Evolutionary conservation across 2,797 vertebrate genomes (phyloP), one percentile per base, ranked within the genome.

Genomic region (Silurus aristotelis): DNA sequence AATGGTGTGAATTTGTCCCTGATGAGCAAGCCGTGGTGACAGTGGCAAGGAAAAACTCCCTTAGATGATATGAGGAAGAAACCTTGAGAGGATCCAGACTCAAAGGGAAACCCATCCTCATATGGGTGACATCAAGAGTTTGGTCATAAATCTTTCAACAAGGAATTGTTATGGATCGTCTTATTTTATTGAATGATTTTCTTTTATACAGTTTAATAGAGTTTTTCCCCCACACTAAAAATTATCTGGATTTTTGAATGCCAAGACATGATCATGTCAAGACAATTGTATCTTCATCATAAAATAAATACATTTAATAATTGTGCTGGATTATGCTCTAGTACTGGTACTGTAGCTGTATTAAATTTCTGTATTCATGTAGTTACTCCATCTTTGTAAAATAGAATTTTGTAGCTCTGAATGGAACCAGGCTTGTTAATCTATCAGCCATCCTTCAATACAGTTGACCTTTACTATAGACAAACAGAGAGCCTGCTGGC

Each of bases 401-500:
- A 60, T n/a, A 22, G 48, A 31, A 67, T 38, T 85, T 80, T 56
- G 58, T 64, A 5, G 52, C 43, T 31, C 38, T 66, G 71, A 63
- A 83, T 72, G 25, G 67, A 87, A 72, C n/a, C n/a, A 9, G n/a
- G 6, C 55, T 72, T 52, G 78, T 86, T n/a, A 83, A 67, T 80
- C 82, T 52, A 82, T 19, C 22, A 63, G 58, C 38, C 78, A 86
- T 84, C 78, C 27, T 56, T 87, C 84, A 72, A 17, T 82, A 22
- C n/a, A 9, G 14, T 63, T 84, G 85, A 85, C 87, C 85, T 88
- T 87, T 89, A 70, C 63, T 73, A n/a, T 14, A 85, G 38, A 87
- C 64, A 80, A 6, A 52, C 83, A 63, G 31, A 68, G 60, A 81
- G 60, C 10, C 66, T 58, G 77, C 70, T 85, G 76, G 82, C 76